Conservation (phyloP, 2,113 vertebrate species). For the Siphamia tubifer region DNA sequence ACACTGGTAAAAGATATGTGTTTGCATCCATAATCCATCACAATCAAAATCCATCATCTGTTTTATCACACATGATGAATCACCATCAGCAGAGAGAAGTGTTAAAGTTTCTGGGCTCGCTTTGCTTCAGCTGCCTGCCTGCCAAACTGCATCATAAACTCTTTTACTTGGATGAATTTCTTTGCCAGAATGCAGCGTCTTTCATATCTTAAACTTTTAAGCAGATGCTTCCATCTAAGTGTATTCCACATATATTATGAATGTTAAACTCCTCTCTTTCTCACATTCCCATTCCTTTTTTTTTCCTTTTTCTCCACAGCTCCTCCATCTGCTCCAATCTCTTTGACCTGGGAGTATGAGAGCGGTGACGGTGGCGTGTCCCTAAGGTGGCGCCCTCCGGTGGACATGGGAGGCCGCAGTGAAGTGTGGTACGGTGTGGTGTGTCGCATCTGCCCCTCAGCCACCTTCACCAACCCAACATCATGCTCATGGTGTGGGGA, state of each 20-base stretch:
- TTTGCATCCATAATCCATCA: too few relatives aligned
- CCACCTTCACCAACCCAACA: constrained; percentile 64
- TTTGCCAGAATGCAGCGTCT: constrained; percentile 29
- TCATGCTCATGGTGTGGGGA: constrained; percentile 91
- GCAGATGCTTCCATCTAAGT: constrained; percentile 43
- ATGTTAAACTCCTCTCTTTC: constrained; percentile 15
- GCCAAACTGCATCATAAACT: constrained; percentile 18
- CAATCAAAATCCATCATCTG: neutral
- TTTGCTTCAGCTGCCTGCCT: neutral
- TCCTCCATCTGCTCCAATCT: constrained; percentile 88
- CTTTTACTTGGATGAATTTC: constrained; percentile 28
- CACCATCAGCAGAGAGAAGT: neutral
- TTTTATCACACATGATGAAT: neutral
- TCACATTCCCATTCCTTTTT: constrained; percentile 13
- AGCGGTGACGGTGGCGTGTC: constrained; percentile 86
- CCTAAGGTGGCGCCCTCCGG: constrained; percentile 90
- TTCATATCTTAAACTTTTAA: constrained; percentile 53
- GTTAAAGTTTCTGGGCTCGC: constrained; percentile 5
- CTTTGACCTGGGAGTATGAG: constrained; percentile 90
- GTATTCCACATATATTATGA: constrained; percentile 26
- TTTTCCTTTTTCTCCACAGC: constrained; percentile 74
- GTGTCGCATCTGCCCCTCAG: constrained; percentile 89
- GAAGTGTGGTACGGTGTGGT: constrained; percentile 92
- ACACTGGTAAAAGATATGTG: too few relatives aligned
- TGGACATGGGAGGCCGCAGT: constrained; percentile 88